These are phyloP conservation scores for Tetragnatha montana DNA, from an alignment of 2,888 invertebrate genomes.

Conservation along the genomic window DNA sequence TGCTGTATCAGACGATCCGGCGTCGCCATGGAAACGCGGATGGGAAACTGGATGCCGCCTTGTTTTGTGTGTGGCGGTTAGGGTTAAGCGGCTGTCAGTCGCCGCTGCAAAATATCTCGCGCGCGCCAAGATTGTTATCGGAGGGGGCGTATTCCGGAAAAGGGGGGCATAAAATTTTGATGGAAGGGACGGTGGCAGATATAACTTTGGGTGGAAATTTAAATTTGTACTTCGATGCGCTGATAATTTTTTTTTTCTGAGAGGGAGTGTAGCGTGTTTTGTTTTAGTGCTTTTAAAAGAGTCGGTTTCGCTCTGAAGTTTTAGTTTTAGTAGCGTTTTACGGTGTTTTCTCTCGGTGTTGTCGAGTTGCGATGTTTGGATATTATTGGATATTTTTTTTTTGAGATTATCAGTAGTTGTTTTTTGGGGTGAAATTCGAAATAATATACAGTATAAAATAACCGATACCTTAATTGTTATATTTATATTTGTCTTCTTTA, in stretches of 20 bases:
- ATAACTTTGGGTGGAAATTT: not conserved
- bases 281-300: not conserved
- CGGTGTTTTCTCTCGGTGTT: too few relatives aligned
- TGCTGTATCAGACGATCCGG: slow-evolving; percentile 54
- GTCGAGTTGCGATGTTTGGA: too few relatives aligned
- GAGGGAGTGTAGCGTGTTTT: not conserved
- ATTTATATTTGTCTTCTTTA: too few relatives aligned
- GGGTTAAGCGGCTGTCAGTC: slow-evolving; percentile 58
- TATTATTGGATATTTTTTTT: too few relatives aligned
- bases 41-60: slow-evolving; percentile 64
- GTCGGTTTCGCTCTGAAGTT: not conserved
- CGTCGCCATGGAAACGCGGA: slow-evolving; percentile 52
- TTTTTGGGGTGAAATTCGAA: too few relatives aligned
- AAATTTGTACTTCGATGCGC: not conserved
- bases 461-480: too few relatives aligned
- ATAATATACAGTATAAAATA: too few relatives aligned
- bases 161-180: not conserved
- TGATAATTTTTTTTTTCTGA: not conserved
- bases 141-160: not conserved
- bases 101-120: slow-evolving; percentile 35
- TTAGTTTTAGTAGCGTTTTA: not conserved
- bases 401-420: too few relatives aligned
- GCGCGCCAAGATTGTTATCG: not conserved
- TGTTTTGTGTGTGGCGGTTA: slow-evolving; percentile 66
- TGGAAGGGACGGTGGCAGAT: not conserved